phyloP scores from a whole-genome alignment of 2,888 invertebrate genomes.

The Cephalotes varians region DNA sequence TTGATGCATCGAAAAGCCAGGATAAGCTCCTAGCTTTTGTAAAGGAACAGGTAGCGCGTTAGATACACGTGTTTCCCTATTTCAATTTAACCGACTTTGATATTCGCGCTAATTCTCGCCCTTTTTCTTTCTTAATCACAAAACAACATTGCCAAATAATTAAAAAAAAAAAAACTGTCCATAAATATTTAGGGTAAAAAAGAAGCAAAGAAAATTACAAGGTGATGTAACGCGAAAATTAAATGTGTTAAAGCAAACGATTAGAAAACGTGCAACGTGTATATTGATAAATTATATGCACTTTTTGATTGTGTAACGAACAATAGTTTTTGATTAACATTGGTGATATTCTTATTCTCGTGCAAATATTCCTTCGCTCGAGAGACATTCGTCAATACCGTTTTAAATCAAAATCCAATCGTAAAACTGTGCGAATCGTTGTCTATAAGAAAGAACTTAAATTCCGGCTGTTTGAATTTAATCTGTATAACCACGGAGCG shows the following conservation, averaged over 20 bases:
- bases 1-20: not conserved
- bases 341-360: constrained; percentile 9
- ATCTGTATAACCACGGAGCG: not conserved
- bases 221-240: not conserved
- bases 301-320: not conserved
- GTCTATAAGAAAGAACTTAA: not conserved
- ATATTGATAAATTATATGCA: constrained; percentile 8
- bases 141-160: not conserved
- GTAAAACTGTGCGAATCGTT: constrained; percentile 7
- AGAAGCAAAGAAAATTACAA: not conserved
- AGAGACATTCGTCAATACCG: constrained; percentile 12
- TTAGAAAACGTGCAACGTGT: not conserved
- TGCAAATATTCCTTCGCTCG: constrained; percentile 14
- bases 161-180: not conserved
- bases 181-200: not conserved
- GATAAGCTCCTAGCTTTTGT: not conserved
- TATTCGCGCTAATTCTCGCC: not conserved
- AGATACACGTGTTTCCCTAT: constrained; percentile 30
- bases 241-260: not conserved
- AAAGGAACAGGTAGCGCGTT: constrained; percentile 11
- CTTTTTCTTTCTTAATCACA: not conserved
- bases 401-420: constrained; percentile 23
- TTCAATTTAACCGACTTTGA: not conserved
- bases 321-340: constrained; percentile 16
- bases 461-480: not conserved